phyloP scores from a whole-genome alignment of 2,113 vertebrate genomes.

The Trogon melanurus region DNA sequence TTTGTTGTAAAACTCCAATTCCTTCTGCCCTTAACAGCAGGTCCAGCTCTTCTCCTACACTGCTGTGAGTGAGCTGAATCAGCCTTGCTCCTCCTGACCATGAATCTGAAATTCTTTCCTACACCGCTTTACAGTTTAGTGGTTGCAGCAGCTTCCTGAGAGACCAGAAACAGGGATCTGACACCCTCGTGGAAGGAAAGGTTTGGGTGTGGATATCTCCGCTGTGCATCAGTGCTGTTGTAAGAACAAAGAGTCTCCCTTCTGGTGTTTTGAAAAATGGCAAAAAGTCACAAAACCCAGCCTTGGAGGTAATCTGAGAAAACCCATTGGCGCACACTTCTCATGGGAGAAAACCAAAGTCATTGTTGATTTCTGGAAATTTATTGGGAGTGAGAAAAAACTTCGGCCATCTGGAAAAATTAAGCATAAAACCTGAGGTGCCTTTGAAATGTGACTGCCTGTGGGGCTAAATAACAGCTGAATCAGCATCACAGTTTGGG shows the following conservation, averaged over 20 bases:
- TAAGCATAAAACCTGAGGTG: constrained; percentile 2
- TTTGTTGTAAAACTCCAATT: neutral
- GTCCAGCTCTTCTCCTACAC: neutral
- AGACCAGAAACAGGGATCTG: neutral
- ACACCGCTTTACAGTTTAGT: neutral
- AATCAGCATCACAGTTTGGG: neutral
- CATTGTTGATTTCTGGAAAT: constrained; percentile 33
- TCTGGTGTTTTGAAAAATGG: neutral
- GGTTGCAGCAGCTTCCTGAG: neutral
- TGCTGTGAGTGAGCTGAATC: neutral
- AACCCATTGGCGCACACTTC: neutral
- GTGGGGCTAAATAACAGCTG: neutral
- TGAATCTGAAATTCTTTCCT: constrained; percentile 35
- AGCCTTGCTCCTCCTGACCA: neutral
- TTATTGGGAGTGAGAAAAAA: constrained; percentile 19
- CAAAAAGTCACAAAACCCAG: neutral
- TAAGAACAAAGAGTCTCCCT: neutral
- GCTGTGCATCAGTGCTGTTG: neutral
- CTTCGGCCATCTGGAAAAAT: constrained; percentile 41
- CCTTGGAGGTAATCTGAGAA: neutral
- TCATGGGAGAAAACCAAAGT: constrained; percentile 9
- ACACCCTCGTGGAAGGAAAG: neutral
- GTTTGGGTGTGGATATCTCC: neutral
- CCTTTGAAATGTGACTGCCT: neutral
- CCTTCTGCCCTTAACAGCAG: neutral